phyloP scores from a whole-genome alignment of 2,113 vertebrate genomes.

The Mellivora capensis region DNA sequence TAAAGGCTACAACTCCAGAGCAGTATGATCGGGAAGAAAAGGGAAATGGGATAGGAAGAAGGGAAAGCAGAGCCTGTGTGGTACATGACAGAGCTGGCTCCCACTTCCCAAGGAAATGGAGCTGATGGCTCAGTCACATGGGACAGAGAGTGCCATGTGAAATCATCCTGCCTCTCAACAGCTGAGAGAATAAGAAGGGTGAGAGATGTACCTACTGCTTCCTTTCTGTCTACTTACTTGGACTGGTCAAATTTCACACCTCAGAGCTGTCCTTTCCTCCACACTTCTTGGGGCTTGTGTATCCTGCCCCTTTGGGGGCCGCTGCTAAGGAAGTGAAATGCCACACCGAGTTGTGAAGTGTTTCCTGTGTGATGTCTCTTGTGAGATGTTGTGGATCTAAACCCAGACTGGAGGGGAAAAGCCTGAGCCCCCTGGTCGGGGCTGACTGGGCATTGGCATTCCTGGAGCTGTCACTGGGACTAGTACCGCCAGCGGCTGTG shows the following conservation, averaged over 20 bases:
- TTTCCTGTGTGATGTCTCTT: neutral
- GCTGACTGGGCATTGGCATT: neutral
- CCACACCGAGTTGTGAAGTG: neutral
- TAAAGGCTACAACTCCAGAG: neutral
- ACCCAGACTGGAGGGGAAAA: neutral
- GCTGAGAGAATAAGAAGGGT: neutral
- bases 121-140: accelerated
- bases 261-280: neutral
- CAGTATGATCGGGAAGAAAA: neutral
- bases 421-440: neutral
- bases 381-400: neutral
- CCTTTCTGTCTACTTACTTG: neutral
- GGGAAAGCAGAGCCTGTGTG: neutral
- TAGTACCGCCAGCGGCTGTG: accelerated
- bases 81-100: neutral
- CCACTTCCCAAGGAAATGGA: neutral
- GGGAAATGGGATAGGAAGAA: neutral
- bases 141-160: accelerated
- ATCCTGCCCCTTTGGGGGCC: neutral
- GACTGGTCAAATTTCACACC: neutral
- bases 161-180: neutral
- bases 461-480: neutral
- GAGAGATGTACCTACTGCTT: too few relatives aligned
- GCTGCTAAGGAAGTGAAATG: neutral
- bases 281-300: neutral